Evolutionary conservation across 2,113 vertebrate species (phyloP).

Genomic region (Carlito syrichta): DNA sequence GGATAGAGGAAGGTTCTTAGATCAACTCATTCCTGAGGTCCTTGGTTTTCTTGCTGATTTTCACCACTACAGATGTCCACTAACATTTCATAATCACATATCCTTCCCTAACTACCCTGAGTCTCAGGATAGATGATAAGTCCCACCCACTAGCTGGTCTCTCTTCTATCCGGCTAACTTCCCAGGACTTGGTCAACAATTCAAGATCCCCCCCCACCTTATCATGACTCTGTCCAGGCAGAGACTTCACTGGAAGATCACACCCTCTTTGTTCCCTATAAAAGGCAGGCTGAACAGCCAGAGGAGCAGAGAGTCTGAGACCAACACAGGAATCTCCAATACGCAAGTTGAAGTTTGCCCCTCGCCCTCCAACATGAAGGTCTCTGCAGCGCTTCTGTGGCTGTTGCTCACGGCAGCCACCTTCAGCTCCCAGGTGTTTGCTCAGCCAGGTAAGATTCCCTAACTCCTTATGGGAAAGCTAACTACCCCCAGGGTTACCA

Average conservation of each 20-base stretch:
- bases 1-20: neutral
- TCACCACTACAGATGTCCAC: neutral
- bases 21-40: no score
- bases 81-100: neutral
- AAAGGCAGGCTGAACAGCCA: neutral
- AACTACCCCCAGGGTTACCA: neutral
- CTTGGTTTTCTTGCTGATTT: neutral
- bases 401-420: neutral
- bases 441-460: conserved; percentile 58
- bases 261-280: conserved; percentile 8
- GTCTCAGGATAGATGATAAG: neutral
- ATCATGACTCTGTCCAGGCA: neutral
- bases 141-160: neutral
- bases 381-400: neutral
- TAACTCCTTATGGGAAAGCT: neutral
- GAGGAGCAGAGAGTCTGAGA: neutral
- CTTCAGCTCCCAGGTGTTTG: neutral
- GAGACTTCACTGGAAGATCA: neutral
- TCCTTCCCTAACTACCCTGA: neutral
- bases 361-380: neutral
- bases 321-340: neutral
- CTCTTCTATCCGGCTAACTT: neutral
- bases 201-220: neutral
- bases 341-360: fast-evolving
- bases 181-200: neutral